A percentile compares a stretch with the other conserved stretches of the same genome.
Evolutionary conservation across 2,797 vertebrate species (phyloP).

Genomic region (Sarcophilus harrisii): DNA sequence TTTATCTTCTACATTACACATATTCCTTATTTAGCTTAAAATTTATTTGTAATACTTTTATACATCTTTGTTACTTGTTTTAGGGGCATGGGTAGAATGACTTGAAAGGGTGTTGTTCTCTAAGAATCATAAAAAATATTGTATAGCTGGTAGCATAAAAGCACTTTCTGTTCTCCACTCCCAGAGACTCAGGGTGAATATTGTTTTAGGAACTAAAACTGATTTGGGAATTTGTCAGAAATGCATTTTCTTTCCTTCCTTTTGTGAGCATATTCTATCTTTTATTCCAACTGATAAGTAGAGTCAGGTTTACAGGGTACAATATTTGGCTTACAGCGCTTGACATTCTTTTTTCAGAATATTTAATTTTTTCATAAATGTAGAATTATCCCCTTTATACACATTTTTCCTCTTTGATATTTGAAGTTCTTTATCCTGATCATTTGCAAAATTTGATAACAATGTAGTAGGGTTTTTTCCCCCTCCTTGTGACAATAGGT

Average conservation of each 20-base stretch:
- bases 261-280: neutral
- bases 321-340: neutral
- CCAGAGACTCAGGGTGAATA: slow-evolving; percentile 29
- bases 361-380: neutral
- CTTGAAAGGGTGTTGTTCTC: neutral
- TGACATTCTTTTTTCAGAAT: neutral
- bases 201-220: neutral
- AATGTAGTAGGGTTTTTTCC: neutral
- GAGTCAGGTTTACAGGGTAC: neutral
- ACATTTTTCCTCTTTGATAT: neutral
- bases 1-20: neutral
- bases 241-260: neutral
- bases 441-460: neutral
- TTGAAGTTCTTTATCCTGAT: neutral
- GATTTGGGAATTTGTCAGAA: neutral
- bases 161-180: slow-evolving; percentile 18
- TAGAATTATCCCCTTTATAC: neutral
- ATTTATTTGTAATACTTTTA: neutral
- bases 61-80: neutral
- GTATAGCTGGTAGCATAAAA: slow-evolving; percentile 39
- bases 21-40: neutral
- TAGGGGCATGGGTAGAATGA: neutral
- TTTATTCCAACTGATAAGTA: neutral
- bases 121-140: slow-evolving; percentile 7
- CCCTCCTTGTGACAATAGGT: neutral